Conservation (phyloP, 2,797 vertebrate species). For the Erpetoichthys calabaricus region DNA sequence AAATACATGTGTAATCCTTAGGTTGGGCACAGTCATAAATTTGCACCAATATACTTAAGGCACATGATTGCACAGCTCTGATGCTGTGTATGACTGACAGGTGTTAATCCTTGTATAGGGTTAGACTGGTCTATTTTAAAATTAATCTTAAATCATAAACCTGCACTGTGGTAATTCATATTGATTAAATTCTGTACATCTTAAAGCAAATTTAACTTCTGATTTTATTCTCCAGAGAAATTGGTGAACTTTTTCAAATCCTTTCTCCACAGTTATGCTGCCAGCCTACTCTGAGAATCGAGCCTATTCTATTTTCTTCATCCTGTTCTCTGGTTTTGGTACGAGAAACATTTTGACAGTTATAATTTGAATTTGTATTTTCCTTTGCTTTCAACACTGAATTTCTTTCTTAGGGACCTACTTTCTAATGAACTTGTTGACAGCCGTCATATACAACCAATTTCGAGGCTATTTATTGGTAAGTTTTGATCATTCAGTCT, state of each 20-base stretch:
- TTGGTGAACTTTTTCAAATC: not conserved
- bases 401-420: slow-evolving; percentile 59
- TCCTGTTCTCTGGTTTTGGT: slow-evolving; percentile 82
- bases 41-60: too few species aligned
- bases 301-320: slow-evolving; percentile 75
- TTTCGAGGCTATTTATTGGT: slow-evolving; percentile 93
- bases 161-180: too few species aligned
- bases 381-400: not conserved
- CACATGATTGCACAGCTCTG: too few species aligned
- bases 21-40: too few species aligned
- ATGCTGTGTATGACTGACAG: too few species aligned
- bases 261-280: slow-evolving; percentile 66
- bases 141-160: too few species aligned
- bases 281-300: slow-evolving; percentile 76
- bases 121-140: too few species aligned
- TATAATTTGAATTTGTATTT: not conserved
- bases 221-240: not conserved
- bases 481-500: slow-evolving; percentile 20
- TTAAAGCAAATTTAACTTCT: too few species aligned
- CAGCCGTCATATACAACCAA: slow-evolving; percentile 93
- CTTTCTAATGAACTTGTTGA: slow-evolving; percentile 89
- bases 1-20: too few species aligned
- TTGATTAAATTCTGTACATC: too few species aligned
- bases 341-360: slow-evolving; percentile 24
- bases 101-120: too few species aligned